Percentiles rank a stretch among this genome's conserved stretches.
phyloP scores from a whole-genome alignment of 2,888 invertebrate species.

The Fragum whitleyi region DNA sequence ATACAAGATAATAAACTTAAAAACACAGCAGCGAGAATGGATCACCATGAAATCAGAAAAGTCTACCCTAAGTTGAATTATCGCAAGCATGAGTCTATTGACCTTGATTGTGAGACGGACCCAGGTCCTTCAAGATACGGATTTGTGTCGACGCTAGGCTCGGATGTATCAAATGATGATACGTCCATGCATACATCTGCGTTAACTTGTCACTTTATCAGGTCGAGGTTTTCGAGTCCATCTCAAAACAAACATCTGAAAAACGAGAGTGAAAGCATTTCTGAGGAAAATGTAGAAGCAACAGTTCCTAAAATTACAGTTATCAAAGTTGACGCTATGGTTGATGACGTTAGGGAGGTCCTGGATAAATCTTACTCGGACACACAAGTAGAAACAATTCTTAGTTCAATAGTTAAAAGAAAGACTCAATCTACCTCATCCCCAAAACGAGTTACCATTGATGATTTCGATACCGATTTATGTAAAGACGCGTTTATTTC shows the following conservation, averaged over 20 bases:
- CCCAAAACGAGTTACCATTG: not conserved
- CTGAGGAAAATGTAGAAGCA: not conserved
- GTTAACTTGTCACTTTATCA: not conserved
- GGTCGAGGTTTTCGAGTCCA: not conserved
- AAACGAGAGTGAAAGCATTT: not conserved
- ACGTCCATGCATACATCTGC: not conserved
- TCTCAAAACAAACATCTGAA: not conserved
- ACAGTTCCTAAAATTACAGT: not conserved
- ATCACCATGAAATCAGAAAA: not conserved
- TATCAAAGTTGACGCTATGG: not conserved
- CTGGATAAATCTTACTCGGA: not conserved
- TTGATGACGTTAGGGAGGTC: not conserved
- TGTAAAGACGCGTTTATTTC: too few relatives aligned
- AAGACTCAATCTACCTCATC: not conserved
- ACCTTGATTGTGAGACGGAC: constrained; percentile 10
- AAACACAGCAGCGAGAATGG: not conserved
- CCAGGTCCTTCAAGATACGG: not conserved
- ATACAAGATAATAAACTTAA: constrained; percentile 6
- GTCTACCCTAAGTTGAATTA: not conserved
- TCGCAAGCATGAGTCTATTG: not conserved
- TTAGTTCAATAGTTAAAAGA: not conserved
- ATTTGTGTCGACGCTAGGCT: not conserved
- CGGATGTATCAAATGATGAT: not conserved
- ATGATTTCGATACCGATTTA: not conserved
- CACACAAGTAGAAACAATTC: not conserved